Evolutionary conservation across 2,113 vertebrate genomes (phyloP).

Genomic region (Bucco capensis): DNA sequence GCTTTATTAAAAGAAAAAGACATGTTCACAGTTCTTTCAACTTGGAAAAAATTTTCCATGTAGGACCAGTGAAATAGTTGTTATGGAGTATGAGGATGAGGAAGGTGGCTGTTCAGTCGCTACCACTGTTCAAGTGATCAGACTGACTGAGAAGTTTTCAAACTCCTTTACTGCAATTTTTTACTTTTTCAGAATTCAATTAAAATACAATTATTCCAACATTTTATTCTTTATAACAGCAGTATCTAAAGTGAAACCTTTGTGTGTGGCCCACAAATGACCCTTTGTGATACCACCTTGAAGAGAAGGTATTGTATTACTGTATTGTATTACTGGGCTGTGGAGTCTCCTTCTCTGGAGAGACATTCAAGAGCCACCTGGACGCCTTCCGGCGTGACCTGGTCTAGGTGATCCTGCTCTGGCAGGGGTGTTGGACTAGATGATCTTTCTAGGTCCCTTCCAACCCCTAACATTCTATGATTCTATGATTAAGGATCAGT

Average conservation of each 20-base stretch:
- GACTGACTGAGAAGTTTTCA: neutral
- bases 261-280: neutral
- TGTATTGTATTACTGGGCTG: too few relatives aligned
- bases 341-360: too few relatives aligned
- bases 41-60: neutral
- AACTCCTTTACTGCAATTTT: neutral
- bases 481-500: neutral
- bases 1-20: neutral
- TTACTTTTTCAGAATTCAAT: neutral
- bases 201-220: neutral
- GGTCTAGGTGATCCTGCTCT: too few relatives aligned
- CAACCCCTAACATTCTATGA: too few relatives aligned
- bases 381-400: too few relatives aligned
- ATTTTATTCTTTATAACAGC: neutral
- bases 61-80: neutral
- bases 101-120: neutral
- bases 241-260: neutral
- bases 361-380: too few relatives aligned
- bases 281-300: neutral
- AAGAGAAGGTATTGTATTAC: neutral
- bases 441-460: too few relatives aligned
- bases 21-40: neutral
- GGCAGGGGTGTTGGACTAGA: too few relatives aligned
- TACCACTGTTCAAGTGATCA: neutral
- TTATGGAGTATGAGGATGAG: neutral